Percentiles rank a stretch among this genome's conserved stretches.
Evolutionary conservation across 1,140 invertebrate genomes (phyloP).

Genomic region (Hylaeus anthracinus): DNA sequence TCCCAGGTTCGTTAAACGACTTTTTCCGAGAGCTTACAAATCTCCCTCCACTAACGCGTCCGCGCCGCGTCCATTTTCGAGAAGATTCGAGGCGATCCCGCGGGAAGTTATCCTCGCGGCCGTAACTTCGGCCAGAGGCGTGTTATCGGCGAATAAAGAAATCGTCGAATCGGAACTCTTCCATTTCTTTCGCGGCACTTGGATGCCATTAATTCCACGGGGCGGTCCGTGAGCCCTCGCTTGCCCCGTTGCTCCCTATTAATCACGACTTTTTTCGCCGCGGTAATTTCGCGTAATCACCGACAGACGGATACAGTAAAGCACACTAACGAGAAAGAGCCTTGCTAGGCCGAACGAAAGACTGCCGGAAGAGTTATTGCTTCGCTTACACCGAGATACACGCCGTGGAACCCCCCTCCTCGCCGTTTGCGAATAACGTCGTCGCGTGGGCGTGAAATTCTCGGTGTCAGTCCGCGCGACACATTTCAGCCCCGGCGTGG

Average conservation of each 20-base stretch:
- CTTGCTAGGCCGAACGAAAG: slow-evolving; percentile 8
- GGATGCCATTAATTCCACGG: slow-evolving; percentile 36
- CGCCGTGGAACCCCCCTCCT: neutral
- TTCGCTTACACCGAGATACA: neutral
- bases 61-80: neutral
- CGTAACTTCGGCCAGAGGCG: slow-evolving; percentile 6
- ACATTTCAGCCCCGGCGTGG: neutral
- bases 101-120: neutral
- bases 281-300: slow-evolving; percentile 38
- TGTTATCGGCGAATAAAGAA: slow-evolving; percentile 44
- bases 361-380: slow-evolving; percentile 7
- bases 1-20: slow-evolving; percentile 23
- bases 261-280: slow-evolving; percentile 11
- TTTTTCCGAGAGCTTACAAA: neutral
- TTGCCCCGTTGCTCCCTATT: slow-evolving; percentile 11
- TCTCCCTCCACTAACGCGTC: neutral
- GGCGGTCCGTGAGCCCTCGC: neutral
- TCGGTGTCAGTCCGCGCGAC: neutral
- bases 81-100: neutral
- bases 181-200: slow-evolving; percentile 44
- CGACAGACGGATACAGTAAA: slow-evolving; percentile 17
- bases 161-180: slow-evolving; percentile 41
- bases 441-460: slow-evolving; percentile 30
- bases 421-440: neutral
- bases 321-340: slow-evolving; percentile 26